Conservation (phyloP, 2,113 vertebrate species). For the Crotophaga sulcirostris region DNA sequence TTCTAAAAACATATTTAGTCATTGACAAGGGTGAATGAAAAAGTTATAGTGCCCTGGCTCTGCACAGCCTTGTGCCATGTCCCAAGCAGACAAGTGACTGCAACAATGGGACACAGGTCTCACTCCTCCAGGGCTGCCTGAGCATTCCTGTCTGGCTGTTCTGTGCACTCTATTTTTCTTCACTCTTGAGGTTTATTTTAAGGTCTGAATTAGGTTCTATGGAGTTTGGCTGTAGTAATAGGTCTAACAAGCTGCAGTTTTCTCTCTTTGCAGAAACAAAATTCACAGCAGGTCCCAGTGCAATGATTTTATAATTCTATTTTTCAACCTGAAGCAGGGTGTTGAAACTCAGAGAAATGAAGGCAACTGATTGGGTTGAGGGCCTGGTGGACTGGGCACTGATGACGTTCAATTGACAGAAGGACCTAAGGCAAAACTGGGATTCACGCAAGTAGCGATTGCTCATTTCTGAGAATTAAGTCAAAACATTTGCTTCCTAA, state of each 20-base stretch:
- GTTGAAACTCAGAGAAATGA: neutral
- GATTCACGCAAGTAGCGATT: neutral
- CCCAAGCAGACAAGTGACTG: neutral
- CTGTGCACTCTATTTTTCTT: neutral
- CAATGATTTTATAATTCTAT: neutral
- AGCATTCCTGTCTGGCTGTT: neutral
- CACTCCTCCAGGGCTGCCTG: neutral
- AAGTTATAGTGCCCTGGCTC: neutral
- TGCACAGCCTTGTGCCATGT: neutral
- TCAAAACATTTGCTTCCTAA: neutral
- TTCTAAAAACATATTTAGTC: neutral
- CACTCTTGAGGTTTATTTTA: neutral
- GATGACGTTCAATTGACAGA: neutral
- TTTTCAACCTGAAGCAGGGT: neutral
- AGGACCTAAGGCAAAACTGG: neutral
- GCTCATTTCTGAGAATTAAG: slow-evolving; percentile 16
- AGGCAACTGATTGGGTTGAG: fast-evolving
- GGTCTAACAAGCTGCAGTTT: neutral
- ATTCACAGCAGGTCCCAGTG: neutral
- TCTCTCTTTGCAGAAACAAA: neutral
- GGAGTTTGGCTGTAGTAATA: neutral
- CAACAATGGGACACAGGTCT: neutral
- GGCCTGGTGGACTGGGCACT: neutral
- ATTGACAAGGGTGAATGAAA: neutral
- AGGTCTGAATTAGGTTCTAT: neutral